Percentiles rank a stretch among this genome's conserved stretches.
Evolutionary conservation across 2,888 invertebrate genomes (phyloP).

Genomic region (Idaea aversata): DNA sequence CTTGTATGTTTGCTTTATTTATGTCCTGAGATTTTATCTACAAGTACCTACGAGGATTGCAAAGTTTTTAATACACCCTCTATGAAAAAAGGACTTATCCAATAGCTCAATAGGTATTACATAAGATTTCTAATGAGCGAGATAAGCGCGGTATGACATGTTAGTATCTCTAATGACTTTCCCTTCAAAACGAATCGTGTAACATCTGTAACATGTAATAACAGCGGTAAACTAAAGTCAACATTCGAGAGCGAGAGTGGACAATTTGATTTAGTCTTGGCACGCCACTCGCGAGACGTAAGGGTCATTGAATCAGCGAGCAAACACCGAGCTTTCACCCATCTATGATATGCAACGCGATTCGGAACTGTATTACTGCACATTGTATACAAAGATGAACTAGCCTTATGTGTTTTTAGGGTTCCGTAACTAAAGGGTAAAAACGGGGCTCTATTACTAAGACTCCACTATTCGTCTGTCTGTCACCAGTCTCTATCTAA

Average conservation of each 20-base stretch:
- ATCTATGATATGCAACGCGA: conserved; percentile 11
- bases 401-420: too few species aligned
- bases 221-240: conserved; percentile 46
- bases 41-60: too few species aligned
- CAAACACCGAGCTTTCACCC: conserved; percentile 60
- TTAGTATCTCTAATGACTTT: conserved; percentile 53
- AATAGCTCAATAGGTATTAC: conserved; percentile 5
- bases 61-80: too few species aligned
- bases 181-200: conserved; percentile 63
- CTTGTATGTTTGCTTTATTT: too few species aligned
- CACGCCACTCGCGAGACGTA: conserved; percentile 54
- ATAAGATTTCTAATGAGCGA: conserved; percentile 14
- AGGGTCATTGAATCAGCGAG: conserved; percentile 59
- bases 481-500: too few species aligned
- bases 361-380: background rate
- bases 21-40: too few species aligned
- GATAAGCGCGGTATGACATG: conserved; percentile 4
- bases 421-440: too few species aligned
- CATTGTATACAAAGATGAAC: too few species aligned
- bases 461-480: too few species aligned
- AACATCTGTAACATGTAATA: conserved; percentile 62
- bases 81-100: background rate
- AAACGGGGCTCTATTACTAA: too few species aligned
- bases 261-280: conserved; percentile 67
- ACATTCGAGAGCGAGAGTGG: conserved; percentile 64